These are phyloP conservation scores for Danio tinwini DNA, from an alignment of 2,797 vertebrate species.

Conservation along the genomic window DNA sequence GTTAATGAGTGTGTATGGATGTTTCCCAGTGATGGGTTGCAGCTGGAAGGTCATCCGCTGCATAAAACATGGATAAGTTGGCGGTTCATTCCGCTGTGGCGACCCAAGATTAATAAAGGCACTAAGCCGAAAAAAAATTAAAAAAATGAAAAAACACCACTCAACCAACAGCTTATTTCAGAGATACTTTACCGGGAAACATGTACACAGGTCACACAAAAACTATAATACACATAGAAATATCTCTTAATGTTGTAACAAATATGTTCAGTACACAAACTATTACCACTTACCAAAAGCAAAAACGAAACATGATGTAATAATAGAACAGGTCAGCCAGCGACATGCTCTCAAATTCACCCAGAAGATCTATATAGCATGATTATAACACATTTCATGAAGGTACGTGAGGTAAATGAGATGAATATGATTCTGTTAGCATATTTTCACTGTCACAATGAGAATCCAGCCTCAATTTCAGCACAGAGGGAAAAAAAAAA, in stretches of 20 bases:
- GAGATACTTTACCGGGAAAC: constrained; percentile 55
- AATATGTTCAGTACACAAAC: constrained; percentile 42
- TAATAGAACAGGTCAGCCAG: constrained; percentile 88
- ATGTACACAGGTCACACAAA: constrained; percentile 37
- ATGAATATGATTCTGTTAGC: constrained; percentile 66
- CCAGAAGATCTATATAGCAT: constrained; percentile 56
- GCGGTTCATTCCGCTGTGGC: too few relatives aligned
- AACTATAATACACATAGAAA: constrained; percentile 51
- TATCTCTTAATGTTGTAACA: constrained; percentile 44
- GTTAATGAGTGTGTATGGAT: too few relatives aligned
- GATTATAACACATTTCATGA: constrained; percentile 49
- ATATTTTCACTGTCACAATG: constrained; percentile 68
- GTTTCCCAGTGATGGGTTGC: too few relatives aligned
- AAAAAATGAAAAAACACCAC: too few relatives aligned
- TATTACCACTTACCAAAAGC: constrained; percentile 35
- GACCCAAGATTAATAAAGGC: too few relatives aligned
- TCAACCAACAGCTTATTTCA: constrained; percentile 1
- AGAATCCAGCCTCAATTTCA: constrained; percentile 62
- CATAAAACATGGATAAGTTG: too few relatives aligned
- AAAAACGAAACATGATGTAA: constrained; percentile 49
- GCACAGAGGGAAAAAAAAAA: background rate
- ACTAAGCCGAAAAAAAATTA: too few relatives aligned
- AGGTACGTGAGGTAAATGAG: constrained; percentile 59
- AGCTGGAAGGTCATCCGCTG: too few relatives aligned
- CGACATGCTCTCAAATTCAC: constrained; percentile 83